These are phyloP conservation scores for Protonemura montana DNA, from an alignment of 2,888 invertebrate genomes.

Conservation along the genomic window DNA sequence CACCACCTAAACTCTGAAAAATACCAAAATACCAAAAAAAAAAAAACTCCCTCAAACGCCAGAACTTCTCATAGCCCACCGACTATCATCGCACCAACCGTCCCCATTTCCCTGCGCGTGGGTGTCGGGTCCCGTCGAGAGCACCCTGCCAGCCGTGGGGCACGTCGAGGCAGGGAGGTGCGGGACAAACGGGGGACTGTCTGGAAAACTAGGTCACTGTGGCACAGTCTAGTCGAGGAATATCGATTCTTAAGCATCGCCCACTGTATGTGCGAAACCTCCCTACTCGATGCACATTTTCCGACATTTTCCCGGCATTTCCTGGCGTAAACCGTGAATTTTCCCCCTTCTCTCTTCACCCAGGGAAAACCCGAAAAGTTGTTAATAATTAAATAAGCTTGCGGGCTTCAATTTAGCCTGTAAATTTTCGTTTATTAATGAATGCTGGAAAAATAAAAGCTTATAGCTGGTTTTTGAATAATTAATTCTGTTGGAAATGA, in stretches of 20 bases:
- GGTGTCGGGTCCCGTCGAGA: no score
- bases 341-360: neutral
- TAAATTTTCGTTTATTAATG: neutral
- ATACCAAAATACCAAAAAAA: no score
- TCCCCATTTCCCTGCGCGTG: no score
- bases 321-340: neutral
- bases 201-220: slow-evolving; percentile 18
- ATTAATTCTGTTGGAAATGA: neutral
- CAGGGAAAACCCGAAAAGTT: neutral
- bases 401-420: neutral
- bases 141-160: no score
- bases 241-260: neutral
- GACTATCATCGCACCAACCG: neutral
- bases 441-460: neutral
- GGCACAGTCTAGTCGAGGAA: slow-evolving; percentile 10
- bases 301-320: no score
- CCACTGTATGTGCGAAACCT: no score
- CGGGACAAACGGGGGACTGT: neutral
- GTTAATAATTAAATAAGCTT: neutral
- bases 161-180: neutral
- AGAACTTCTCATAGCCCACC: neutral
- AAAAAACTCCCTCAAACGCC: no score
- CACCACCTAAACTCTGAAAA: no score
- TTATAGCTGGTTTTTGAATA: neutral
- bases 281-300: no score